phyloP scores from a whole-genome alignment of 1,140 invertebrate genomes.

The Drosophila orosa region DNA sequence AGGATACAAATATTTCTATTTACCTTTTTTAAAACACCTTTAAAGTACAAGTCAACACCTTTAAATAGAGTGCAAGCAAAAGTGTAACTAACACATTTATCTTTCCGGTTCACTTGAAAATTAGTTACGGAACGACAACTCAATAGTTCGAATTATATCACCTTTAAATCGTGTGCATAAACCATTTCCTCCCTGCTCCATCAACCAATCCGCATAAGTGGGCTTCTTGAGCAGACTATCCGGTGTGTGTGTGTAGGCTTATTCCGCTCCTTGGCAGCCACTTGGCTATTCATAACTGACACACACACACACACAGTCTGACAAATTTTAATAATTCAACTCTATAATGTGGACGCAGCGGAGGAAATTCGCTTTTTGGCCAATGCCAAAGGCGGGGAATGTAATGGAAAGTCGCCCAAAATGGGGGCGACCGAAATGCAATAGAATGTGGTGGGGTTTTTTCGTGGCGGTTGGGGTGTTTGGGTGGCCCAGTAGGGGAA shows the following conservation, averaged over 20 bases:
- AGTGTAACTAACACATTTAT: neutral
- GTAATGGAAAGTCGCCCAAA: slow-evolving; percentile 34
- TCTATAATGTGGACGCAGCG: slow-evolving; percentile 42
- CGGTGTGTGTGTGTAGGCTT: slow-evolving; percentile 5
- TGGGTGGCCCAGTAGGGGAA: neutral
- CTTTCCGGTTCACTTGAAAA: slow-evolving; percentile 7
- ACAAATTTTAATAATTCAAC: slow-evolving; percentile 73
- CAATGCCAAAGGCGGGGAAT: slow-evolving; percentile 47
- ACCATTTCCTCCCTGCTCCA: slow-evolving; percentile 9
- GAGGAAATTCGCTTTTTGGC: slow-evolving; percentile 65
- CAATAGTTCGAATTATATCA: slow-evolving; percentile 27
- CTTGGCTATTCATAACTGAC: slow-evolving; percentile 73
- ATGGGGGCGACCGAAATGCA: slow-evolving; percentile 44
- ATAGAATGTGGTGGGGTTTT: slow-evolving; percentile 29
- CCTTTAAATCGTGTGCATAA: slow-evolving; percentile 32
- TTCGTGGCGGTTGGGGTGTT: neutral
- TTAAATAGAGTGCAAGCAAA: neutral
- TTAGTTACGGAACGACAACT: slow-evolving; percentile 15
- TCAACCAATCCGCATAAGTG: slow-evolving; percentile 23
- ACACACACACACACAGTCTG: slow-evolving; percentile 37
- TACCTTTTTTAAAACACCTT: neutral
- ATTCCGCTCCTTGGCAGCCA: slow-evolving; percentile 58
- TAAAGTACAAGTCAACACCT: neutral
- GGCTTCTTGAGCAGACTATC: slow-evolving; percentile 15
- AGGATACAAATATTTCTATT: neutral